phyloP scores from a whole-genome alignment of 2,797 vertebrate genomes.

The Balearica regulorum region DNA sequence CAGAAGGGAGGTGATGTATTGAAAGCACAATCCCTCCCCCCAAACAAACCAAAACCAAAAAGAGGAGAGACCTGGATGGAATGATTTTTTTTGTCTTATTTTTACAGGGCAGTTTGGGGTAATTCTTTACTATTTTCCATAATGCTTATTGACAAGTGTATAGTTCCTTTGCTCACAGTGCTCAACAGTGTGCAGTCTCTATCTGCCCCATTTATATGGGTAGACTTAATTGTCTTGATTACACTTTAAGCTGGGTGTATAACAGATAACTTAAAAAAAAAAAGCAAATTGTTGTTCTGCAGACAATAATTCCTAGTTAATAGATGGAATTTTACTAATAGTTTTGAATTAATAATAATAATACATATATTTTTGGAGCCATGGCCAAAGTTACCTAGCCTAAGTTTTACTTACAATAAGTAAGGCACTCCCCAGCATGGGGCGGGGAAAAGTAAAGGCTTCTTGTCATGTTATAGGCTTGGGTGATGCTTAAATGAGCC shows the following conservation, averaged over 20 bases:
- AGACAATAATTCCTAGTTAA: neutral
- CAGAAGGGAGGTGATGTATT: neutral
- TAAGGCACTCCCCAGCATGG: neutral
- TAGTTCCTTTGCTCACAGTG: neutral
- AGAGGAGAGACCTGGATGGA: neutral
- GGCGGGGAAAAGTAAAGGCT: neutral
- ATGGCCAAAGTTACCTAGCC: neutral
- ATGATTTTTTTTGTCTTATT: neutral
- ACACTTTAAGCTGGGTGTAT: neutral
- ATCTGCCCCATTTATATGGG: neutral
- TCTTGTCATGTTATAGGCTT: neutral
- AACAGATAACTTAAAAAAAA: neutral
- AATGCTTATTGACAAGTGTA: neutral
- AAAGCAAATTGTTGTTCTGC: neutral
- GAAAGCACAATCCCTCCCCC: neutral
- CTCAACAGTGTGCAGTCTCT: too few species aligned
- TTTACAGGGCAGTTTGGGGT: neutral
- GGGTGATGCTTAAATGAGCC: constrained; percentile 2
- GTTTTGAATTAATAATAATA: neutral
- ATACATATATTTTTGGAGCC: neutral
- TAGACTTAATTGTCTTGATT: neutral
- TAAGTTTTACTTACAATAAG: neutral
- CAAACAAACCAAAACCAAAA: neutral
- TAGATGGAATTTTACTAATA: neutral
- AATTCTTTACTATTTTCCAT: neutral